phyloP scores from a whole-genome alignment of 2,797 vertebrate genomes.

The Sebastes iracundus region DNA sequence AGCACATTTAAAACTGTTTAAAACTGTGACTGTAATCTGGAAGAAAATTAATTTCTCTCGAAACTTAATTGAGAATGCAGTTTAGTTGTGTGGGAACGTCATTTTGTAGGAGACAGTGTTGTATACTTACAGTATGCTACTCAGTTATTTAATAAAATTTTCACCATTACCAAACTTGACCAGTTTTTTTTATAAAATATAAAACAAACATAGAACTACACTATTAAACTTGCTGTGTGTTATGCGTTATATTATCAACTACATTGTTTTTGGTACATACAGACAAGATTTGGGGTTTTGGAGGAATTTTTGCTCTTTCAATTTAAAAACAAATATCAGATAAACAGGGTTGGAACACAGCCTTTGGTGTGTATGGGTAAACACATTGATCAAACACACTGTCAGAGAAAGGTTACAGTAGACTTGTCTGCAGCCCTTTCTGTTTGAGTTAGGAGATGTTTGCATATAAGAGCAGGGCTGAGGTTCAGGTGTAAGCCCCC shows the following conservation, averaged over 20 bases:
- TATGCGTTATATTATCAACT: background rate
- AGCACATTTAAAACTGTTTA: background rate
- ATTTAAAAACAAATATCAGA: background rate
- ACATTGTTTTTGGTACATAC: background rate
- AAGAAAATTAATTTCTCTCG: no score
- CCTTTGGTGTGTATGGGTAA: background rate
- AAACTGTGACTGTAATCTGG: background rate
- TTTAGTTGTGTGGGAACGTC: no score
- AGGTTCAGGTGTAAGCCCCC: slow-evolving; percentile 89
- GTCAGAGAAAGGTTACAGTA: slow-evolving; percentile 18
- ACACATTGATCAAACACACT: slow-evolving; percentile 29
- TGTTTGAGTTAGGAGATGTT: slow-evolving; percentile 45
- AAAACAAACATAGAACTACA: no score
- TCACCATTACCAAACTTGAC: no score
- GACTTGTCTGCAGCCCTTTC: slow-evolving; percentile 37
- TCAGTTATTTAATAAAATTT: background rate
- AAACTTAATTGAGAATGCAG: no score
- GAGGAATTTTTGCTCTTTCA: background rate
- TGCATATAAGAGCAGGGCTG: slow-evolving; percentile 38
- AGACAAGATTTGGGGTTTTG: background rate
- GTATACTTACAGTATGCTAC: background rate
- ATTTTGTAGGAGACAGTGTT: no score
- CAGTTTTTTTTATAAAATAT: no score
- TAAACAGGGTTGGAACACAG: slow-evolving; percentile 22
- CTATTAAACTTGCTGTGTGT: background rate